Percentiles rank a stretch among this genome's conserved stretches.
Conservation (phyloP, 2,888 invertebrate species). For the Hydrotaea diabolus region DNA sequence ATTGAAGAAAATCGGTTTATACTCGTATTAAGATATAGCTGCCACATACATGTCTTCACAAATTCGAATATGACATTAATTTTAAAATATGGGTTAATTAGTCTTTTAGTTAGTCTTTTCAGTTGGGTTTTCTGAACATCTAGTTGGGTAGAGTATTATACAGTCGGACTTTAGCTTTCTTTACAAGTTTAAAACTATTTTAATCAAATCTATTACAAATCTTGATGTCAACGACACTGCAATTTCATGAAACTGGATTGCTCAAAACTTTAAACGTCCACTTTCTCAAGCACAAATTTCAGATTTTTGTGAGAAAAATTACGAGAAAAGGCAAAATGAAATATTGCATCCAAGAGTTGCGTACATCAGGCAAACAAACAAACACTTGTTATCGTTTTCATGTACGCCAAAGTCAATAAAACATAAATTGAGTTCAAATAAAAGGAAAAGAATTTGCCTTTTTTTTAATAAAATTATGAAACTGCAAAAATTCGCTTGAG, state of each 20-base stretch:
- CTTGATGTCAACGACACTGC: background rate
- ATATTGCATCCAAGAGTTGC: slow-evolving; percentile 2
- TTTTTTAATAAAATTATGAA: slow-evolving; percentile 46
- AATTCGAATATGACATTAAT: no score
- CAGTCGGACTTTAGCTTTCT: no score
- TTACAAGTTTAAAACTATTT: background rate
- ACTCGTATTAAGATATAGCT: no score
- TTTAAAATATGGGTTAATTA: no score
- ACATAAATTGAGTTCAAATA: slow-evolving; percentile 23
- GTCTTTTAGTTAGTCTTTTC: no score
- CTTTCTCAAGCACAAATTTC: slow-evolving; percentile 14
- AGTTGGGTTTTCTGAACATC: no score
- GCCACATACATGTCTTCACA: no score
- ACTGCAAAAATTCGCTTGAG: background rate
- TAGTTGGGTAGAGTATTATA: no score
- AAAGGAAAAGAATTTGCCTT: slow-evolving; percentile 43
- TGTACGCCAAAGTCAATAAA: slow-evolving; percentile 21
- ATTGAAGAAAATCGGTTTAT: no score
- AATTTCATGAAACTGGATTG: background rate
- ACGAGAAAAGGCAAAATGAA: background rate
- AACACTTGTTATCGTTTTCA: slow-evolving; percentile 36
- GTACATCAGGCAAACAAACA: background rate
- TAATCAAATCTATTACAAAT: background rate
- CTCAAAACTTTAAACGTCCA: background rate
- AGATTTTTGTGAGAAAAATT: slow-evolving; percentile 18